Evolutionary conservation across 2,797 vertebrate genomes (phyloP), one percentile per base, ranked within the genome.

Genomic region (Melopsittacus undulatus): DNA sequence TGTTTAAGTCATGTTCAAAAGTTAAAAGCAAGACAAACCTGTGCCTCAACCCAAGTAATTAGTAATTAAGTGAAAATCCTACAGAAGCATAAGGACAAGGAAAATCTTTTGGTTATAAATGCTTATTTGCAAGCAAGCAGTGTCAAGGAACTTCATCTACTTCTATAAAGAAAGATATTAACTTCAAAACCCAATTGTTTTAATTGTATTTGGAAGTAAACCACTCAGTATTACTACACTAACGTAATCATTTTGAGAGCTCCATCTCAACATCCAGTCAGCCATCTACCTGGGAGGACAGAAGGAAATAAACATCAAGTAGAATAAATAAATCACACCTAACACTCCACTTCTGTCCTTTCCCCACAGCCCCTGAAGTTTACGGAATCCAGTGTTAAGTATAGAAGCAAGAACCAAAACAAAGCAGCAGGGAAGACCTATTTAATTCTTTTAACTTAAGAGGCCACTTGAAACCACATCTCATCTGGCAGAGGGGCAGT

Each of bases 11-110:
- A 74, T 13, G 7, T 77, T 91, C 72, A 92, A 63, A 76, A 94
- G 67, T 7, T 13, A 87, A 42, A 40, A 95, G 74, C 88, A 90
- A 89, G 85, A 96, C 48, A 91, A 94, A 95, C 91, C 88, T 94
- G 92, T 70, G 77, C 46, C 61, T 92, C 87, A 83, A 83, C 80
- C 18, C 51, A 23, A 70, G 48, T 32, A 89, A 94, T 61, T 77
- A 45, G 87, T 91, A 83, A 92, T 87, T 66, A 88, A 83, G 66
- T 59, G 20, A n/a, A 91, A 96, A 77, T 84, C 75, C 32, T 74
- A 63, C 4, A 74, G 56, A 12, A 68, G 29, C 49, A 81, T 8
- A 36, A 56, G 69, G 54, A 76, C 48, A 45, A 72, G 57, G 32
- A 82, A 89, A 92, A 52, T 5, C 26, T 88, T 81, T 70, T 72